Conservation (phyloP, 1,140 invertebrate genomes). For the Drepana arcuata region DNA sequence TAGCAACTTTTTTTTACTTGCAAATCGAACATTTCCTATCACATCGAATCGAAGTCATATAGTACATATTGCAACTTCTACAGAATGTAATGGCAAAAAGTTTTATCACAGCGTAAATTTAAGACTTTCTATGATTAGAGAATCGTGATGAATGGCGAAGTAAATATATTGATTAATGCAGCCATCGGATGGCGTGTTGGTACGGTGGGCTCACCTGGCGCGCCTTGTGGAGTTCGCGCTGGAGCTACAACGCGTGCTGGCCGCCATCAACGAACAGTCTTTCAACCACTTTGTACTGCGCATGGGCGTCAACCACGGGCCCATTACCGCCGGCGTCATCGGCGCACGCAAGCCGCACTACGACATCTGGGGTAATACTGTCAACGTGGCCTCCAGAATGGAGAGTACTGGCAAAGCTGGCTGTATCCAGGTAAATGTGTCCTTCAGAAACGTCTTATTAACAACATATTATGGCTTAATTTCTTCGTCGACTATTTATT, state of each 20-base stretch:
- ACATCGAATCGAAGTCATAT: no score
- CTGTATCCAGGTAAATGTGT: constrained; percentile 85
- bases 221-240: constrained; percentile 92
- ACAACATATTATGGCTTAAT: no score
- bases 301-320: constrained; percentile 96
- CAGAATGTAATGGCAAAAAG: no score
- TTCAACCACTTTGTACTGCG: constrained; percentile 96
- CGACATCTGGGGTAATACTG: constrained; percentile 97
- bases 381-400: constrained; percentile 96
- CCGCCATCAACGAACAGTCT: constrained; percentile 94
- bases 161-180: no score
- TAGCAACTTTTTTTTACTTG: no score
- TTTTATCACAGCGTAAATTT: no score
- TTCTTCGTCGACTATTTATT: no score
- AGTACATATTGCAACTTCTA: no score
- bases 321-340: constrained; percentile 95
- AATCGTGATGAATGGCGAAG: no score
- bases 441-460: no score
- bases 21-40: no score
- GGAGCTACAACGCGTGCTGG: constrained; percentile 89
- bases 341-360: constrained; percentile 96
- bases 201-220: constrained; percentile 88
- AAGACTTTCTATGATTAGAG: no score
- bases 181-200: constrained; percentile 78
- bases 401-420: constrained; percentile 97